Evolutionary conservation across 2,113 vertebrate species (phyloP), one percentile per base, ranked within the genome.

Genomic region (Rhinichthys klamathensis): DNA sequence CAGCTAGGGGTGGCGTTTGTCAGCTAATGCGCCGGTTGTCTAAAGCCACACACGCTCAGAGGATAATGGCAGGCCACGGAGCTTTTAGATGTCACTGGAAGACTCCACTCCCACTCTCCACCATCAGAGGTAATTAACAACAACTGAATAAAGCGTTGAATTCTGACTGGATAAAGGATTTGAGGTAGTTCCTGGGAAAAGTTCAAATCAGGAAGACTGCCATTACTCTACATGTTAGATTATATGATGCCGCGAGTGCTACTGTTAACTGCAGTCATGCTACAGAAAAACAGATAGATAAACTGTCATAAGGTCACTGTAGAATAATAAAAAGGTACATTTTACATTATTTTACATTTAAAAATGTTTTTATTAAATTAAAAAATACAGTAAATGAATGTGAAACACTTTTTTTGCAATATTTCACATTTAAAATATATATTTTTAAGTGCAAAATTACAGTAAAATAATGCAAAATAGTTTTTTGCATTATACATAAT

Each of bases 41-140:
- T 65, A 82, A 32, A 82, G 67, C 27, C 67, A 49, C 46, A 82
- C 46, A 70, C 63, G 49, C 18, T 56, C 67, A 10, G 80, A 82
- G 51, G 80, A 82, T 82, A 82, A 82, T 69, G 63, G 46, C 49
- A 70, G 80, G 13, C 44, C 80, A 82, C 6, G 27, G 80, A 56
- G 80, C 49, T 70, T 54, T 72, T 56, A 38, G 27, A 69, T 72
- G 65, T 38, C 80, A 70, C 30, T 54, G 23, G 67, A 82, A 41
- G 67, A 70, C 12, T 63, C 30, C 41, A 38, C 27, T 16, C 63
- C 44, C 60, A 61, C 82, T 49, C 32, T 25, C 35, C 54, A 11
- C 38, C 60, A 7, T 80, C 60, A 80, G 65, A 70, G 46, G 41
- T 35, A 51, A 82, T 69, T 49, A 49, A 82, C 54, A 79, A 54